Percentiles rank a stretch among this genome's conserved stretches.
Conservation (phyloP, 2,888 invertebrate species). For the Brachylomia viminalis region DNA sequence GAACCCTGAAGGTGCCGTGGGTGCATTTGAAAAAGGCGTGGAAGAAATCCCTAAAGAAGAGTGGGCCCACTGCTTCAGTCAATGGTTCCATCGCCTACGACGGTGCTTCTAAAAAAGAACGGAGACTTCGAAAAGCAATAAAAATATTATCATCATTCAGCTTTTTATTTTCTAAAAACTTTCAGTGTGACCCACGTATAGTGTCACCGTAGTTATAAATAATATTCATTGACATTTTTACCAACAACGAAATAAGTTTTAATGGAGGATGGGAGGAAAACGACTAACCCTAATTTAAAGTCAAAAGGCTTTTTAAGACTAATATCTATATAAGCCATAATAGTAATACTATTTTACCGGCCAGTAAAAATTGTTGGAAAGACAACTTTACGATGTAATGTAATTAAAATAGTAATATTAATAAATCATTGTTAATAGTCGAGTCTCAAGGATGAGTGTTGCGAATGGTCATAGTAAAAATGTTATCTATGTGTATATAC, state of each 20-base stretch:
- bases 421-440: conserved; percentile 44
- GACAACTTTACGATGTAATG: conserved; percentile 16
- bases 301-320: conserved; percentile 32
- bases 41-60: no score
- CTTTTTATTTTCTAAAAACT: no score
- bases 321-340: conserved; percentile 14
- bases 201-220: not conserved
- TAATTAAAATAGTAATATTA: conserved; percentile 37
- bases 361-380: conserved; percentile 13
- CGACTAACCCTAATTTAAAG: conserved; percentile 18
- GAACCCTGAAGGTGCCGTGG: no score
- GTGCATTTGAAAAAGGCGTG: no score
- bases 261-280: not conserved
- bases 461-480: conserved; percentile 21
- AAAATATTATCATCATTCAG: no score
- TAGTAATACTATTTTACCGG: conserved; percentile 4
- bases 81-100: no score
- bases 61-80: no score
- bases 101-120: no score
- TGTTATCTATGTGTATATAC: no score
- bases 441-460: conserved; percentile 38
- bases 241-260: conserved; percentile 11
- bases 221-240: conserved; percentile 24
- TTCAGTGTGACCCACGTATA: no score
- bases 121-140: no score